These are phyloP conservation scores for Elysia crispata DNA, from an alignment of 2,888 invertebrate species.

Conservation along the genomic window DNA sequence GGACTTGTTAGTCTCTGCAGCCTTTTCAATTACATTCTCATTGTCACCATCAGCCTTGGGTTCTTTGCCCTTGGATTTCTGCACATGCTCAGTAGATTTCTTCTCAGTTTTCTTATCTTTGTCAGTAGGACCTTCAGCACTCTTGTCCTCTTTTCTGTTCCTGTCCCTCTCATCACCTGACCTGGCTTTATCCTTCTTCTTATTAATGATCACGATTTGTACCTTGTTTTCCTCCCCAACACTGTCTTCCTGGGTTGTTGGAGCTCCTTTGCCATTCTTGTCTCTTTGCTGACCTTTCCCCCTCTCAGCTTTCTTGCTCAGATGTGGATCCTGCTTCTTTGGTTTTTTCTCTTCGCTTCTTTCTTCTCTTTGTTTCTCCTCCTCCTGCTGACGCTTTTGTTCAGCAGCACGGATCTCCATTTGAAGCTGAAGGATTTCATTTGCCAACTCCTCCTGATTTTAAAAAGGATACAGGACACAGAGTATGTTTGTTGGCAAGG, in stretches of 20 bases:
- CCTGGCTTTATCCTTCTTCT: neutral
- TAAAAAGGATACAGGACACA: neutral
- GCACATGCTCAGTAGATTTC: no score
- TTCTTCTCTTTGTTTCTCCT: slow-evolving; percentile 11
- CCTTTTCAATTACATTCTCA: no score
- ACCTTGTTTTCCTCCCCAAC: slow-evolving; percentile 19
- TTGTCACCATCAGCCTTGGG: no score
- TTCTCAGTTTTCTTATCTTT: no score
- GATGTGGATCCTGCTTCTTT: neutral
- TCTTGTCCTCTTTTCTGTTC: no score
- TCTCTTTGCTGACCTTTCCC: neutral
- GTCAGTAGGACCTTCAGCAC: no score
- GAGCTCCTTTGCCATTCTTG: neutral
- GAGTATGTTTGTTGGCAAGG: no score
- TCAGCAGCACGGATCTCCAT: slow-evolving; percentile 15
- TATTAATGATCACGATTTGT: slow-evolving; percentile 37
- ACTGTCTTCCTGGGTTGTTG: neutral
- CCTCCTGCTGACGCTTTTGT: neutral
- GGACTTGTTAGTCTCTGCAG: no score
- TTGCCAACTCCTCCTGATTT: slow-evolving; percentile 33
- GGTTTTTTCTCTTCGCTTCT: slow-evolving; percentile 2
- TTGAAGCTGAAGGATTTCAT: slow-evolving; percentile 37
- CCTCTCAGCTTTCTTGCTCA: neutral
- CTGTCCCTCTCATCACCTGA: no score
- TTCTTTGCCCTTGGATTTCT: no score